Percentiles rank a stretch among this genome's conserved stretches.
These are phyloP conservation scores for Argyrosomus japonicus DNA, from an alignment of 2,113 vertebrate species.

Conservation along the genomic window DNA sequence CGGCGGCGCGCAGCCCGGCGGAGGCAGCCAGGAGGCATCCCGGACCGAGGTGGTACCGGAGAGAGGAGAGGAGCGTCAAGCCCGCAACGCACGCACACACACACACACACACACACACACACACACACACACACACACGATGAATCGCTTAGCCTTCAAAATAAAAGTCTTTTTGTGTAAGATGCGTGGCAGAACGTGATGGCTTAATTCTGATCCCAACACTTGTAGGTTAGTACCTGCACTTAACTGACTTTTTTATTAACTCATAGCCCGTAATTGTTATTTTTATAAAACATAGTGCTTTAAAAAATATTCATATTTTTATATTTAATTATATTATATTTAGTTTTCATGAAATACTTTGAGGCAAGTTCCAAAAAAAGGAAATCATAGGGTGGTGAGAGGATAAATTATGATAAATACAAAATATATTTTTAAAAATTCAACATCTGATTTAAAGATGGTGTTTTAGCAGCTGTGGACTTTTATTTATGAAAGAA, in stretches of 20 bases:
- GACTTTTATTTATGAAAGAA: not conserved
- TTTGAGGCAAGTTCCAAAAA: not conserved
- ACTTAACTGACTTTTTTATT: not conserved
- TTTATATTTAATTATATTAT: not conserved
- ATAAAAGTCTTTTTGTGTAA: constrained; percentile 39
- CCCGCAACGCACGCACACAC: no score
- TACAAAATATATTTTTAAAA: not conserved
- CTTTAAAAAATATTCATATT: no score
- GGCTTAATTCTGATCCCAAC: not conserved
- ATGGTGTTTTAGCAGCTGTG: not conserved
- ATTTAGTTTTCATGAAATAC: not conserved
- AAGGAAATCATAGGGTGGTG: not conserved
- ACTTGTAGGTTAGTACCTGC: no score
- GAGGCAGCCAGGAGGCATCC: constrained; percentile 43
- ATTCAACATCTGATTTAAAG: not conserved
- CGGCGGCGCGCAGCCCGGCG: constrained; percentile 28
- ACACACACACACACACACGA: not conserved
- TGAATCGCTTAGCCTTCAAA: constrained; percentile 42
- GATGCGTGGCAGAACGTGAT: not conserved
- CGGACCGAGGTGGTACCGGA: constrained; percentile 20
- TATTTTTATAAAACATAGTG: not conserved
- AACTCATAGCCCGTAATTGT: not conserved
- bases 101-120: not conserved
- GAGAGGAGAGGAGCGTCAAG: constrained; percentile 9
- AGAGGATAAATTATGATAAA: not conserved